phyloP scores from a whole-genome alignment of 2,797 vertebrate genomes.

The Triplophysa bombifrons region DNA sequence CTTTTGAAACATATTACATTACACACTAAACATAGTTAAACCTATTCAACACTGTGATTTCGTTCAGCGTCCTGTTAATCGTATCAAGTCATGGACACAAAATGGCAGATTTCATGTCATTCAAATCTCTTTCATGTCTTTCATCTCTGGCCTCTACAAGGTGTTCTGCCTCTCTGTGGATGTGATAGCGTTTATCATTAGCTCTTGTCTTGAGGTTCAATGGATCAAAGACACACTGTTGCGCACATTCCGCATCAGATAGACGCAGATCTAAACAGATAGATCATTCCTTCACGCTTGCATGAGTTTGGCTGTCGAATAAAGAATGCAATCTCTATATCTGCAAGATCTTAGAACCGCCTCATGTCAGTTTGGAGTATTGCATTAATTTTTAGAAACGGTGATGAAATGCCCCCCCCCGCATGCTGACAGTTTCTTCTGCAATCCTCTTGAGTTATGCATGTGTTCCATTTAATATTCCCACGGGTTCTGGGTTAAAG shows the following conservation, averaged over 20 bases:
- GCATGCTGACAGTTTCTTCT: constrained; percentile 23
- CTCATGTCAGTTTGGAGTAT: constrained; percentile 28
- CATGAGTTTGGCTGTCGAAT: constrained; percentile 31
- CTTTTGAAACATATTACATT: too few relatives aligned
- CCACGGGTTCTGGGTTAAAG: neutral
- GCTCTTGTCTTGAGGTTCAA: constrained; percentile 43
- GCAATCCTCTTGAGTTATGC: constrained; percentile 42
- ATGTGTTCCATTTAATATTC: constrained; percentile 27
- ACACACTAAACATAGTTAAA: neutral
- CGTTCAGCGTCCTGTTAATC: neutral
- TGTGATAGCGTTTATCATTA: constrained; percentile 45
- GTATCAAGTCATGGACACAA: neutral
- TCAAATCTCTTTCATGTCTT: constrained; percentile 35
- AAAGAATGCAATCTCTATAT: constrained; percentile 8
- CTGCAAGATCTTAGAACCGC: constrained; percentile 3
- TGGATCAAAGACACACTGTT: constrained; percentile 45
- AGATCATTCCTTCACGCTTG: constrained; percentile 29
- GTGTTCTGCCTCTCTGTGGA: constrained; percentile 28
- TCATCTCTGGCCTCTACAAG: constrained; percentile 45
- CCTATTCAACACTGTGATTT: neutral
- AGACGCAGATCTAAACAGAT: constrained; percentile 39
- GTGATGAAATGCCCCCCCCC: constrained; percentile 32
- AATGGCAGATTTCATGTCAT: neutral
- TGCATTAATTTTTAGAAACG: constrained; percentile 6
- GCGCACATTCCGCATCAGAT: constrained; percentile 28